Evolutionary conservation across 92 coral and sea anemone species (phyloP).

Genomic region (Blastomussa wellsi): DNA sequence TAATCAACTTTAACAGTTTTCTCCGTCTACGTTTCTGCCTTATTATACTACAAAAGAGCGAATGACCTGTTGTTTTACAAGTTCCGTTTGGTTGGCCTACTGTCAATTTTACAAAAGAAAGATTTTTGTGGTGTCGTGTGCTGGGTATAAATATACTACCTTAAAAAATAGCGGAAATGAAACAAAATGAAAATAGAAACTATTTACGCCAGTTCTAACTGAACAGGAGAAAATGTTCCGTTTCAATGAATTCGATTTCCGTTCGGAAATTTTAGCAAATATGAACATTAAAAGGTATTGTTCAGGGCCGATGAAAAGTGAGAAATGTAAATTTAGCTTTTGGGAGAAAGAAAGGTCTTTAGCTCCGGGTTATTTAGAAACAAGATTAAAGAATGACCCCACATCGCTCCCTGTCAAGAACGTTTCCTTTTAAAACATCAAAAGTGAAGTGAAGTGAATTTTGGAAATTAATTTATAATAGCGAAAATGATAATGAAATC

Average conservation of each 20-base stretch:
- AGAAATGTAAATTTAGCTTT: neutral
- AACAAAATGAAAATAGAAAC: neutral
- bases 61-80: neutral
- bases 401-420: neutral
- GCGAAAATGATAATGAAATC: no score
- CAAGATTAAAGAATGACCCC: neutral
- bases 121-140: neutral
- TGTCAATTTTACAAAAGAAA: neutral
- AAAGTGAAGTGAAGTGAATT: no score
- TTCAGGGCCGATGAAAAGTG: neutral
- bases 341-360: neutral
- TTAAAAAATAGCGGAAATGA: slow-evolving; percentile 1
- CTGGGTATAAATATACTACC: neutral
- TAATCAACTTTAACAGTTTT: neutral
- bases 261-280: neutral
- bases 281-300: neutral
- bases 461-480: no score
- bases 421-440: neutral
- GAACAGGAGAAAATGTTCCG: neutral
- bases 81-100: neutral
- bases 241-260: neutral
- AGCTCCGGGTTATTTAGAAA: neutral
- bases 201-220: neutral
- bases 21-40: neutral
- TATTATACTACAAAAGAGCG: slow-evolving; percentile 2